phyloP scores from a whole-genome alignment of 1,140 invertebrate genomes.

The Vollenhovia emeryi region DNA sequence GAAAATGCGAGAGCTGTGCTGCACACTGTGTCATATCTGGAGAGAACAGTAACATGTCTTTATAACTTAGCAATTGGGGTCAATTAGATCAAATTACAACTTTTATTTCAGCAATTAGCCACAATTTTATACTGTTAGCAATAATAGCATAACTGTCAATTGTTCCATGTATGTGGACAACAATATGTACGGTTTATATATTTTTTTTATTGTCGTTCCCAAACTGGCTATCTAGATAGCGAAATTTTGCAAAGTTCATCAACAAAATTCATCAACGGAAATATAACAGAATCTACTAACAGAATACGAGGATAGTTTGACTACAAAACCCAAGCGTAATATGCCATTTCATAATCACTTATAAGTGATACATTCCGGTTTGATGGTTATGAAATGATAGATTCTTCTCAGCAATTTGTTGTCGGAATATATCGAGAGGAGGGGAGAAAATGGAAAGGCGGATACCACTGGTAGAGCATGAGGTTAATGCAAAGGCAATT shows the following conservation, averaged over 20 bases:
- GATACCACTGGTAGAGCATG: background rate
- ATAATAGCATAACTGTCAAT: background rate
- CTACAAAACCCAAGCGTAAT: background rate
- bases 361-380: background rate
- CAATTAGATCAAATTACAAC: slow-evolving; percentile 2
- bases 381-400: background rate
- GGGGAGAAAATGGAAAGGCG: background rate
- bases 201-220: no score
- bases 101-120: background rate
- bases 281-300: background rate
- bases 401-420: background rate
- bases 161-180: background rate
- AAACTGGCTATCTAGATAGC: no score
- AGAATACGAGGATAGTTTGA: background rate
- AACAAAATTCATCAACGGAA: background rate
- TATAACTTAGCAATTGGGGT: background rate
- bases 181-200: no score
- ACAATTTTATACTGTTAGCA: background rate
- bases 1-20: background rate
- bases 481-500: background rate
- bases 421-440: background rate
- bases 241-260: background rate
- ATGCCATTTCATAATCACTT: background rate
- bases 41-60: background rate
- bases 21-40: background rate